Evolutionary conservation across 2,888 invertebrate genomes (phyloP), one percentile per base, ranked within the genome.

Genomic region (Sicus ferrugineus): DNA sequence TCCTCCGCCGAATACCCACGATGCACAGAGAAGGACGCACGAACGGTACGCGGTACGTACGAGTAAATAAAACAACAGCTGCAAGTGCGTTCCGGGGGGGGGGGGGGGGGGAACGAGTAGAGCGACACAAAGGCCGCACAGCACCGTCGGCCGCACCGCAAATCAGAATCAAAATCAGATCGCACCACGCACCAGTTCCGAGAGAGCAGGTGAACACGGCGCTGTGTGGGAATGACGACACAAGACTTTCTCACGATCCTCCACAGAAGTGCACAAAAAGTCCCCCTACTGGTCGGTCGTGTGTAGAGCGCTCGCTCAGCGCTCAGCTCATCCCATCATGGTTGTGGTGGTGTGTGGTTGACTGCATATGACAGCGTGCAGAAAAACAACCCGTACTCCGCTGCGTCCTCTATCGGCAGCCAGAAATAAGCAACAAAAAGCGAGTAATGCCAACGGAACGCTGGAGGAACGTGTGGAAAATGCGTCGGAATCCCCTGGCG

Each of bases 171-270:
- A 54, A 52, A 54, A 64, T 64, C 34, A 23, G 52, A 59, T 42
- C 42, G 58, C 67, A 67, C 59, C 58, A 34, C 59, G 21, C 30
- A 46, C 30, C 14, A 71, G 54, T 68, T 68, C 66, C 46, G 38
- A 64, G 70, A 59, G 67, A 66, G 81, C 81, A 80, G 81, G 81
- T 80, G 81, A 75, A 74, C 80, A 75, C 74, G 75, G 70, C 66
- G 80, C 79, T 77, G 81, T 84, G 84, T 84, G 84, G 84, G 84
- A 84, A 84, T 84, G 80, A 79, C 78, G 79, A 78, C 77, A 81
- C 81, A 80, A 78, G 81, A 84, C 81, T 84, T 84, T 84, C 84
- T 84, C 84, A 67, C 67, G 67, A 67, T 67, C 59, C 67, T 58
- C 30, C 21, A 16, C 21, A 56, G 38, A 58, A n/a, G 23, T 19